Evolutionary conservation across 2,888 invertebrate species (phyloP), one percentile per base, ranked within the genome.

Genomic region (Drosophila flavopinicola): DNA sequence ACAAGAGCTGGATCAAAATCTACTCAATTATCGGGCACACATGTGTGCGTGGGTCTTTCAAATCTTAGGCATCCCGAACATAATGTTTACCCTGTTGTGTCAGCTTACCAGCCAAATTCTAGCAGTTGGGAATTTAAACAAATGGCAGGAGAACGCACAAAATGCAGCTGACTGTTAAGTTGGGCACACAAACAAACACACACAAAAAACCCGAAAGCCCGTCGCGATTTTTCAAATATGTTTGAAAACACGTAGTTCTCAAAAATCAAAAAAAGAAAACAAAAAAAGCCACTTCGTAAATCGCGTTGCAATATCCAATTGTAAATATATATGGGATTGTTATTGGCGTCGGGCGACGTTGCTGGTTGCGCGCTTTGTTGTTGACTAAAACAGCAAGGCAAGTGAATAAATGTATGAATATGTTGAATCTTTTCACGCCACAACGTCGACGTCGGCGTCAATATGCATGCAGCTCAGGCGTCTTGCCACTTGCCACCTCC

Each of bases 381-480:
- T 84, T 84, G 73, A 78, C 78, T 78, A 79, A 84, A 79, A 54
- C 66, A 35, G 54, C 54, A 68, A 61, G 58, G 24, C 54, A 49
- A 68, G 33, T 58, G 70, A 78, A 70, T 65, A 59, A 56, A 56
- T 53, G 52, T 52, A 60, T 59, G 33, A 57, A 64, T 29, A 47
- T 75, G 48, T 65, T 78, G 71, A 67, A 48, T 69, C 56, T 65
- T 52, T 75, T 48, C 42, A 49, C 48, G 60, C 54, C 47, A 51
- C 42, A 39, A 9, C 49, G 63, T 54, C 63, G 41, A 42, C 56
- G 35, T 32, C 48, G 49, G 9, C 48, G 35, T 25, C 74, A 56
- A 56, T 57, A 57, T 66, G 25, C 53, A 51, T 71, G 57, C 48
- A 45, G 38, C 33, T 41, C 41, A n/a, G n/a, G n/a, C 32, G 15